Evolutionary conservation across 2,113 vertebrate genomes (phyloP), one percentile per base, ranked within the genome.

Genomic region (Vulpes ferrilata): DNA sequence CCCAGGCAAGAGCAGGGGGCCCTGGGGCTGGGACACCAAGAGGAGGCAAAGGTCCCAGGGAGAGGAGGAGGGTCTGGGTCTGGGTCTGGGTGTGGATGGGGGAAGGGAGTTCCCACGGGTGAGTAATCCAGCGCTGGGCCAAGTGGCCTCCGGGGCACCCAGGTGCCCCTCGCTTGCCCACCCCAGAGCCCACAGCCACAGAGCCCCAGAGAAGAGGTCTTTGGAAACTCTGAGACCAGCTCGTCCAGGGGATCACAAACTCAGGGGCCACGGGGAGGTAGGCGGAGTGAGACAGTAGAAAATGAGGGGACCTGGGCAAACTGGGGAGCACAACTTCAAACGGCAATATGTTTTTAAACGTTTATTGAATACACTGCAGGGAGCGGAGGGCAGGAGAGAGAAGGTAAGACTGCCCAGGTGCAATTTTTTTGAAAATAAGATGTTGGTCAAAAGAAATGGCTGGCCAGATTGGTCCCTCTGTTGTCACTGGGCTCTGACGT

Each of bases 1-100:
- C 9, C 9, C 0, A 3, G 43, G 43, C 2, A 32, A 55, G 51
- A 57, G 17, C 19, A 2, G 17, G n/a, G 5, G 20, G 3, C 15
- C 3, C 23, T 32, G 12, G 0, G 62, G 11, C 60, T 1, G 43
- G 38, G 57, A 35, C 9, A 7, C 38, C 2, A 3, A 5, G n/a
- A 25, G 22, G 53, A 7, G 11, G 13, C 35, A 25, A 32, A 73
- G 64, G 62, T 7, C 55, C n/a, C 0, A 19, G 62, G 1, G 64
- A 5, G 82, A 60, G n/a, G 7, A 65, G 35, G 4, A 4, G 20
- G 35, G 25, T 15, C 65, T 60, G 64, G 30, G 12, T 3, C 0
- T 43, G 43, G 43, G 38, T 43, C 38, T 43, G 20, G 35, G 25
- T 15, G 57, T 60, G 64, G 30, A 17, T 3, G 0, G 4, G 9